Conservation (phyloP, 2,797 vertebrate species). For the Zonotrichia albicollis region DNA sequence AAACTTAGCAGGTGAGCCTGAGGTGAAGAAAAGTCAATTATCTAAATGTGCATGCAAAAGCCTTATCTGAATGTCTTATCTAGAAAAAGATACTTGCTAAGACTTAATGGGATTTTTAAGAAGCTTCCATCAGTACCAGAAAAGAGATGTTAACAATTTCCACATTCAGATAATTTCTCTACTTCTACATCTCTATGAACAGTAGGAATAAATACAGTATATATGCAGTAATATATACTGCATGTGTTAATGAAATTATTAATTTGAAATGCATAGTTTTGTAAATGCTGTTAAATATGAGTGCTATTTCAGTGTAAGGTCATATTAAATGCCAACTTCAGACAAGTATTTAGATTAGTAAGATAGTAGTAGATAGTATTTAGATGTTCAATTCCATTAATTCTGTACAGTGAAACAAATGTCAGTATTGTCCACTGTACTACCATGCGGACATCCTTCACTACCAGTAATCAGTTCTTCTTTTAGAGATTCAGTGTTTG, state of each 20-base stretch:
- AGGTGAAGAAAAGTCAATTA: conserved; percentile 30
- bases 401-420: neutral
- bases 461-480: neutral
- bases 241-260: neutral
- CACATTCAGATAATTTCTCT: neutral
- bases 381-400: neutral
- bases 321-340: neutral
- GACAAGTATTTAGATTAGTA: neutral
- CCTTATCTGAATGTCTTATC: neutral
- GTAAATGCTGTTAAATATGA: neutral
- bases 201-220: neutral
- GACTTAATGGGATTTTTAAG: neutral
- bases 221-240: neutral
- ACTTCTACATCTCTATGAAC: neutral
- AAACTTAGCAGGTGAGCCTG: conserved; percentile 87
- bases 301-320: neutral
- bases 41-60: conserved; percentile 47
- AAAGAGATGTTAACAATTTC: neutral
- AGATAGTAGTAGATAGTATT: too few species aligned
- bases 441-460: neutral
- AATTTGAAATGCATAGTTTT: neutral
- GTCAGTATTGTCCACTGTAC: rapidly evolving
- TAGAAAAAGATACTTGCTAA: neutral
- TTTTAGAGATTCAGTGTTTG: neutral
- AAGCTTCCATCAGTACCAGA: neutral